Evolutionary conservation across 2,888 invertebrate species (phyloP).

Genomic region (Pollenia angustigena): DNA sequence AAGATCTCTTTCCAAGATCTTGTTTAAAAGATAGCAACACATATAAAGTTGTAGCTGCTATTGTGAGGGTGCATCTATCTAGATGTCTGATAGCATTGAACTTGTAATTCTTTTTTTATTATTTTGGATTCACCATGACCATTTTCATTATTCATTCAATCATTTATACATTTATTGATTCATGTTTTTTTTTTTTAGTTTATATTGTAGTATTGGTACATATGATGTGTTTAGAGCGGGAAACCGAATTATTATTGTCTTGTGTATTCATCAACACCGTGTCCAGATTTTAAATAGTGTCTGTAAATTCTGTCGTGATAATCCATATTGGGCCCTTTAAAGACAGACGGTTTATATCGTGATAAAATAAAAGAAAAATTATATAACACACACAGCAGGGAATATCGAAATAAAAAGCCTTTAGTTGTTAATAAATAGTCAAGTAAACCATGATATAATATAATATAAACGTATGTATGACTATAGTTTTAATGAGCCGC

Average conservation of each 20-base stretch:
- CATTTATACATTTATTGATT: not conserved
- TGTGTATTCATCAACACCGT: not conserved
- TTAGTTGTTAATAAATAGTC: too few relatives aligned
- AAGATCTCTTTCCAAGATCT: constrained; percentile 18
- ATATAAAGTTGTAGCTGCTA: not conserved
- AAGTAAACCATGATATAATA: too few relatives aligned
- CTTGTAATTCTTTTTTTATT: constrained; percentile 34
- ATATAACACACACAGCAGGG: too few relatives aligned
- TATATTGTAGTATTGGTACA: not conserved
- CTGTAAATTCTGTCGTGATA: too few relatives aligned
- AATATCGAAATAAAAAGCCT: too few relatives aligned
- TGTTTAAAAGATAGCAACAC: not conserved
- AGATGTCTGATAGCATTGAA: constrained; percentile 49
- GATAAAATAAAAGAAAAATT: too few relatives aligned
- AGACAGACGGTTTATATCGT: too few relatives aligned
- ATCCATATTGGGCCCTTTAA: too few relatives aligned
- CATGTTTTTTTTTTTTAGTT: not conserved
- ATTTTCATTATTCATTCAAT: constrained; percentile 18
- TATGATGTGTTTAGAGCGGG: not conserved
- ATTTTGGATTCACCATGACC: not conserved
- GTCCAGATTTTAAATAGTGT: not conserved
- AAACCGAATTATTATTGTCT: not conserved
- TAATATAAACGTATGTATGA: too few relatives aligned
- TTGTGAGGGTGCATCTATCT: constrained; percentile 36
- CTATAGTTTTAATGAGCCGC: too few relatives aligned